phyloP scores from a whole-genome alignment of 2,113 vertebrate genomes.

The Leptocoma aspasia region DNA sequence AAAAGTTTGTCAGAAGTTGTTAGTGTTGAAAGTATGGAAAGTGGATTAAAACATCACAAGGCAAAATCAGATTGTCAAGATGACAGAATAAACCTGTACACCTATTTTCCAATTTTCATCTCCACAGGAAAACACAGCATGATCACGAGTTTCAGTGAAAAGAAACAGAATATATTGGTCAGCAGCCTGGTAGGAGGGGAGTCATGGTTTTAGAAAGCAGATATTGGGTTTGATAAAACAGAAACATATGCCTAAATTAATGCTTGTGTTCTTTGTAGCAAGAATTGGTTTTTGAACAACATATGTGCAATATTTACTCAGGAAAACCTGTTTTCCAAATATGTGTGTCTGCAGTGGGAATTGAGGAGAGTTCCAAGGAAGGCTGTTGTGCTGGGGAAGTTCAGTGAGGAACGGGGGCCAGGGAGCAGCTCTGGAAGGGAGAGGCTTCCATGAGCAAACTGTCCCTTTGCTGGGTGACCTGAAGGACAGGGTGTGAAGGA shows the following conservation, averaged over 20 bases:
- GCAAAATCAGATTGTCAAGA: slow-evolving; percentile 24
- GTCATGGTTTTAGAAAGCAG: neutral
- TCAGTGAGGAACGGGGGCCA: accelerated
- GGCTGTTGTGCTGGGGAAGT: too few species aligned
- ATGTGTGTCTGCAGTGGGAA: accelerated
- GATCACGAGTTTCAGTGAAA: slow-evolving; percentile 8
- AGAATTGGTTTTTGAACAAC: neutral
- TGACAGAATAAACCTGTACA: slow-evolving; percentile 54
- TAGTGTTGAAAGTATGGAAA: slow-evolving; percentile 46
- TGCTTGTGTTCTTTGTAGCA: neutral
- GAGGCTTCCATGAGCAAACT: neutral
- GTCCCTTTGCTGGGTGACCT: neutral
- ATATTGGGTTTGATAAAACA: neutral
- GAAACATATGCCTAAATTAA: neutral
- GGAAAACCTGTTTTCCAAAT: neutral
- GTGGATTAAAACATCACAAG: slow-evolving; percentile 64
- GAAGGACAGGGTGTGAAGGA: neutral
- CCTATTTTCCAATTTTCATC: slow-evolving; percentile 74
- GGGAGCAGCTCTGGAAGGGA: neutral
- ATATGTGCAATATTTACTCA: neutral
- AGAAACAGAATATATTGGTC: neutral
- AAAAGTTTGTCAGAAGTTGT: slow-evolving; percentile 64
- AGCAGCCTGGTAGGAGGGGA: slow-evolving; percentile 12
- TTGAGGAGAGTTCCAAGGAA: neutral
- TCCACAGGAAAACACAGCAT: slow-evolving; percentile 61